phyloP scores from a whole-genome alignment of 1,140 invertebrate genomes.

The Diuraphis noxia region DNA sequence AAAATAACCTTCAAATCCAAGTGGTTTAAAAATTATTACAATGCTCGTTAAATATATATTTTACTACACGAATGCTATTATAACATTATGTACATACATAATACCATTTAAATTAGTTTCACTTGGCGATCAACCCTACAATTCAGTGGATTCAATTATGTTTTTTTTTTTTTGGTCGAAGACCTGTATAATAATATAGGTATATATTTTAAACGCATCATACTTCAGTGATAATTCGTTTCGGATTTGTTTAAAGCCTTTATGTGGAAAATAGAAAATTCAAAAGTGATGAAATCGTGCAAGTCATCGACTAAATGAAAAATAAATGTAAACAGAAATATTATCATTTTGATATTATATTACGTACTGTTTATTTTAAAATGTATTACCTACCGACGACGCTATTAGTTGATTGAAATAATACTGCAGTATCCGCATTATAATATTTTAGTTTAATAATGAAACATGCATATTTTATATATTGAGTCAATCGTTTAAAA shows the following conservation, averaged over 20 bases:
- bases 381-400: accelerated
- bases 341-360: not conserved
- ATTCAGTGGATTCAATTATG: not conserved
- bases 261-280: not conserved
- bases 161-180: not conserved
- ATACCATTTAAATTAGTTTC: not conserved
- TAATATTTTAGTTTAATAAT: not conserved
- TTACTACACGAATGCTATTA: not conserved
- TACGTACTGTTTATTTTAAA: not conserved
- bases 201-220: not conserved
- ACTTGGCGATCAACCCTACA: not conserved
- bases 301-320: not conserved
- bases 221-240: not conserved
- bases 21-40: no score
- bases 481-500: not conserved
- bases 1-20: no score
- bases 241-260: not conserved
- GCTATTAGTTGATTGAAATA: not conserved
- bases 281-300: not conserved
- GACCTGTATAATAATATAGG: not conserved
- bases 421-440: not conserved
- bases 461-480: not conserved
- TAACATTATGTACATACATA: not conserved
- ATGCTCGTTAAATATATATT: no score
- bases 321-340: not conserved